Percentiles rank a stretch among this genome's conserved stretches.
Evolutionary conservation across 2,113 vertebrate genomes (phyloP).

Genomic region (Meleagris gallopavo): DNA sequence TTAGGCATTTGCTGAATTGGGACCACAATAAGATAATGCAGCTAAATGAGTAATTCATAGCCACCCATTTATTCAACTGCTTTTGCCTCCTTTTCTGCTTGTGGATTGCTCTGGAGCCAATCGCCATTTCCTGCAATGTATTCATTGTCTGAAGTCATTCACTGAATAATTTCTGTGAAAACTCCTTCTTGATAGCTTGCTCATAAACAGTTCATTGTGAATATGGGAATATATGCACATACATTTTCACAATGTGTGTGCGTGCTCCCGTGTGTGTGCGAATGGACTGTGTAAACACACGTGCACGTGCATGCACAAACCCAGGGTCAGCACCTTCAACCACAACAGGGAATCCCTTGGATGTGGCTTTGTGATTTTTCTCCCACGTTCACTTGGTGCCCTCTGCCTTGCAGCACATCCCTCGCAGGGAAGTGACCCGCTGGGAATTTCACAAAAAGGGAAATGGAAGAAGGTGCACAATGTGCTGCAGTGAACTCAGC

Average conservation of each 20-base stretch:
- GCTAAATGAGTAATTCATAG: slow-evolving; percentile 71
- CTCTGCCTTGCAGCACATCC: not conserved
- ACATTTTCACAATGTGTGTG: not conserved
- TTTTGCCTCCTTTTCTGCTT: slow-evolving; percentile 70
- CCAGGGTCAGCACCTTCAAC: not conserved
- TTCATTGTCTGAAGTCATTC: slow-evolving; percentile 72
- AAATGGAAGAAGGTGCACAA: slow-evolving; percentile 21
- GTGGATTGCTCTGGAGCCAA: slow-evolving; percentile 64
- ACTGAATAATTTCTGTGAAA: slow-evolving; percentile 73
- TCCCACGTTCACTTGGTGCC: not conserved
- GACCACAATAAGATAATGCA: slow-evolving; percentile 64
- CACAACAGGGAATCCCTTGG: not conserved
- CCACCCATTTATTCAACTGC: slow-evolving; percentile 67
- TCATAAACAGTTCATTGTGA: slow-evolving; percentile 58
- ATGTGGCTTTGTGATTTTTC: not conserved
- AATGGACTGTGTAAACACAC: not conserved
- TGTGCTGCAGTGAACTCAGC: not conserved
- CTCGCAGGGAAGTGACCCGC: not conserved
- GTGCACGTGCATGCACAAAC: not conserved
- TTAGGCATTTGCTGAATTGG: slow-evolving; percentile 65
- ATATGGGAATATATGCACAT: slow-evolving; percentile 20
- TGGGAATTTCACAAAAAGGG: slow-evolving; percentile 4
- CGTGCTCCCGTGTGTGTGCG: not conserved
- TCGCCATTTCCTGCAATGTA: slow-evolving; percentile 64
- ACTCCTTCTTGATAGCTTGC: slow-evolving; percentile 63